A percentile compares a stretch with the other conserved stretches of the same genome.
Evolutionary conservation across 2,797 vertebrate species (phyloP).

Genomic region (Nannoperca obscura): DNA sequence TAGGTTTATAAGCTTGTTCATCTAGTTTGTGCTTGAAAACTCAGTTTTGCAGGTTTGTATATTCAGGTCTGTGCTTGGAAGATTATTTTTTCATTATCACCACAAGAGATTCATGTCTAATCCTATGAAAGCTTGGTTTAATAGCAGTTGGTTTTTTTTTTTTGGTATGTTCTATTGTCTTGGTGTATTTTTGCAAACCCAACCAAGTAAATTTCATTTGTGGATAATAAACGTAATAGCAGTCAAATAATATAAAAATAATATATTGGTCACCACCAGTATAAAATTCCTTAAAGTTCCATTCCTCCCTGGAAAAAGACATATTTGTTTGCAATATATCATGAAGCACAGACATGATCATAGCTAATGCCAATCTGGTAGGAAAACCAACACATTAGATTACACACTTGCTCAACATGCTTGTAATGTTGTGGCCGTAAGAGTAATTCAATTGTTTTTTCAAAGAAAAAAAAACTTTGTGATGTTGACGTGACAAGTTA

Average conservation of each 20-base stretch:
- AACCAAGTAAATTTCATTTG: neutral
- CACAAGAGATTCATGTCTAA: conserved; percentile 27
- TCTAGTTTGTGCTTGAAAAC: conserved; percentile 1
- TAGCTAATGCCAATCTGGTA: neutral
- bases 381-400: neutral
- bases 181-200: conserved; percentile 8
- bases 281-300: neutral
- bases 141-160: neutral
- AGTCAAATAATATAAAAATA: neutral
- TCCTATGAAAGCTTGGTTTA: conserved; percentile 29
- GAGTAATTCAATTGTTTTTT: neutral
- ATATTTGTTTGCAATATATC: neutral
- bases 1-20: neutral
- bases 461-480: neutral
- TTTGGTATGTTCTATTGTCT: conserved; percentile 6
- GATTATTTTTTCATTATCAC: conserved; percentile 44
- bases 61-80: conserved; percentile 1
- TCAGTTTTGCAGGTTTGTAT: conserved; percentile 2
- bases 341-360: neutral
- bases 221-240: neutral
- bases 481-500: neutral
- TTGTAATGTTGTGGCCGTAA: neutral
- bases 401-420: neutral
- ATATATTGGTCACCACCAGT: neutral
- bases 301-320: neutral